Evolutionary conservation across 1,140 invertebrate genomes (phyloP), one percentile per base, ranked within the genome.

Genomic region (Trypoxylus dichotomus): DNA sequence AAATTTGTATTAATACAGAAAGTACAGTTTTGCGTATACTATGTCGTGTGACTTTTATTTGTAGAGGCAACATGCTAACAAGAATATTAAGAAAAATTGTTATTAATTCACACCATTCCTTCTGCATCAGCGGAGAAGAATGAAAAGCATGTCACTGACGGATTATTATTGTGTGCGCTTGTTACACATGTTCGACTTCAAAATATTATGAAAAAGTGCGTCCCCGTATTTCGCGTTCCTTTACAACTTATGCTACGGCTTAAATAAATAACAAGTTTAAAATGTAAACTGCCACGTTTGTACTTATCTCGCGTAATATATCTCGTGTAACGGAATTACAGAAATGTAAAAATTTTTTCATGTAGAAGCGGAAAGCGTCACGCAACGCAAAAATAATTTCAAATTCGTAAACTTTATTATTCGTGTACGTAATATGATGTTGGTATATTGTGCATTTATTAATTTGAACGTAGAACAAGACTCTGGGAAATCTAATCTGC

Each of bases 191-290:
- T 29, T 24, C 60, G 27, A 24, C 27, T 68, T 29, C 60, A 29
- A 25, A 68, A 68, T 68, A 68, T 68, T 68, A 68, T 68, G 60
- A 68, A 68, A 68, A 68, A 68, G 60, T 11, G 21, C 60, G 60
- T 68, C 60, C 47, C 27, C 60, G 21, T 15, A 68, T 68, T 68
- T 27, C 7, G 60, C 24, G 60, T 68, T 68, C 60, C 60, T 24
- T 68, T 68, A 68, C 8, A 15, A 68, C 60, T 68, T 68, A 68
- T 29, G 24, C 21, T 6, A 13, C 25, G 60, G 60, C 8, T 29
- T 68, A 68, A 68, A 68, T 68, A 68, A 68, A 68, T 68, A 68
- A 68, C 60, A 68, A 68, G 27, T 68, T 68, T 68, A 68, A 68
- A 68, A 68, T 68, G 60, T 68, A 68, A 68, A 68, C 60, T 24